phyloP scores from a whole-genome alignment of 2,888 invertebrate genomes.

The Apamea monoglypha region DNA sequence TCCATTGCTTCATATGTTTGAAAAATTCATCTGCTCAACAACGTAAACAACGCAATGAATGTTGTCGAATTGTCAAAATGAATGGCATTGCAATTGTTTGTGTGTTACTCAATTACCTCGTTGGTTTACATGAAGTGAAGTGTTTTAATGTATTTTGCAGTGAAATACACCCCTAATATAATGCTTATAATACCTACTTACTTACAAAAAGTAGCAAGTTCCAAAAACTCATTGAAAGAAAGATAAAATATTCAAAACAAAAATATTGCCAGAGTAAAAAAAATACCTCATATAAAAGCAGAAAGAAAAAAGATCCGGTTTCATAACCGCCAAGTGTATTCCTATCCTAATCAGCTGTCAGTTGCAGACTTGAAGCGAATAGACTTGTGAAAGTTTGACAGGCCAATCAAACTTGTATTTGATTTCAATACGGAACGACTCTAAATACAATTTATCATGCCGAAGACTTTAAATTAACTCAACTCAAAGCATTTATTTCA shows the following conservation, averaged over 20 bases:
- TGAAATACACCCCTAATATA: too few species aligned
- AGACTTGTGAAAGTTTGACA: constrained; percentile 69
- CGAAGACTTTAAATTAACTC: constrained; percentile 1
- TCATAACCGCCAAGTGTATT: constrained; percentile 25
- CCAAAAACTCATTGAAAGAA: too few species aligned
- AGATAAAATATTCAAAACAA: background rate
- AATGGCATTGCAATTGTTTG: too few species aligned
- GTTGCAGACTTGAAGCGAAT: constrained; percentile 51
- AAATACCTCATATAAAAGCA: background rate
- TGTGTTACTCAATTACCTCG: background rate
- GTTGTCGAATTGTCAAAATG: background rate
- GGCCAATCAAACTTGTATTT: constrained; percentile 71
- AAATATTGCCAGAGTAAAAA: background rate
- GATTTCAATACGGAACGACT: constrained; percentile 52
- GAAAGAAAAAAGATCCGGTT: constrained; percentile 9
- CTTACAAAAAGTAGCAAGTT: too few species aligned
- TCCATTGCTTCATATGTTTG: background rate
- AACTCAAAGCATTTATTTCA: too few species aligned
- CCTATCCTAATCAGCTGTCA: constrained; percentile 62
- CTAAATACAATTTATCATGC: constrained; percentile 41
- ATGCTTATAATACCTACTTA: too few species aligned
- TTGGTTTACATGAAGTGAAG: background rate
- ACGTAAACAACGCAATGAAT: background rate
- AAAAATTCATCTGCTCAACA: background rate
- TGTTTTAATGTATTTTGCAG: background rate